Conservation (phyloP, 2,797 vertebrate genomes). For the Clarias pachynema region DNA sequence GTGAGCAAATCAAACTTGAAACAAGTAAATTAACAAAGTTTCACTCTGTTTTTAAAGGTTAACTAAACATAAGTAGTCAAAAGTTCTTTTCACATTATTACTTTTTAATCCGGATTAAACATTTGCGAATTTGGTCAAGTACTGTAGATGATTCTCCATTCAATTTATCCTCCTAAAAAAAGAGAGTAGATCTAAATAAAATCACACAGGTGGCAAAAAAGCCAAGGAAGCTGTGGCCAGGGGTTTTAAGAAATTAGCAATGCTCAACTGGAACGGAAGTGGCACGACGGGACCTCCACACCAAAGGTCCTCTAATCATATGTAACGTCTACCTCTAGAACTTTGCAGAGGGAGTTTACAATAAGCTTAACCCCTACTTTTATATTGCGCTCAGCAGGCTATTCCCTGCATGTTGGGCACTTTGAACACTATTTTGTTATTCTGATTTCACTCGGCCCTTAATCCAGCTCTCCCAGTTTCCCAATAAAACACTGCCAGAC, state of each 20-base stretch:
- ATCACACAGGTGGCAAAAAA: slow-evolving; percentile 58
- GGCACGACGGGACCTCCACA: slow-evolving; percentile 73
- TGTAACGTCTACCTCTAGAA: slow-evolving; percentile 79
- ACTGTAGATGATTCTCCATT: slow-evolving; percentile 71
- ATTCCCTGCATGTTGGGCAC: slow-evolving; percentile 79
- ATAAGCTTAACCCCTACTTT: slow-evolving; percentile 88
- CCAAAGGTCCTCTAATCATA: slow-evolving; percentile 79
- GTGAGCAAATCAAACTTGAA: background rate
- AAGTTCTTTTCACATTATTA: slow-evolving; percentile 55
- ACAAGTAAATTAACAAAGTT: background rate
- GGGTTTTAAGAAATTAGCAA: slow-evolving; percentile 82
- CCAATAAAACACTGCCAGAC: slow-evolving; percentile 48
- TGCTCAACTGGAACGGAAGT: slow-evolving; percentile 83
- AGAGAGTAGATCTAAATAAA: slow-evolving; percentile 65
- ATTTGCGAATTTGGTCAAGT: slow-evolving; percentile 67
- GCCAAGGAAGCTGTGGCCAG: slow-evolving; percentile 64
- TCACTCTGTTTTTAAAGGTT: background rate
- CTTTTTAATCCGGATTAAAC: slow-evolving; percentile 71
- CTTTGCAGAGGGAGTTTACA: slow-evolving; percentile 80
- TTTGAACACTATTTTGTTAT: slow-evolving; percentile 85
- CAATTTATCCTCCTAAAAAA: slow-evolving; percentile 64
- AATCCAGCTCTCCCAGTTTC: slow-evolving; percentile 70
- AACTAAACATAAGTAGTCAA: slow-evolving; percentile 48
- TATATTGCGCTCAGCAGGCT: slow-evolving; percentile 84
- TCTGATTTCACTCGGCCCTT: slow-evolving; percentile 79